Percentiles rank a stretch among this genome's conserved stretches.
phyloP scores from a whole-genome alignment of 2,113 vertebrate species.

The Meriones unguiculatus region DNA sequence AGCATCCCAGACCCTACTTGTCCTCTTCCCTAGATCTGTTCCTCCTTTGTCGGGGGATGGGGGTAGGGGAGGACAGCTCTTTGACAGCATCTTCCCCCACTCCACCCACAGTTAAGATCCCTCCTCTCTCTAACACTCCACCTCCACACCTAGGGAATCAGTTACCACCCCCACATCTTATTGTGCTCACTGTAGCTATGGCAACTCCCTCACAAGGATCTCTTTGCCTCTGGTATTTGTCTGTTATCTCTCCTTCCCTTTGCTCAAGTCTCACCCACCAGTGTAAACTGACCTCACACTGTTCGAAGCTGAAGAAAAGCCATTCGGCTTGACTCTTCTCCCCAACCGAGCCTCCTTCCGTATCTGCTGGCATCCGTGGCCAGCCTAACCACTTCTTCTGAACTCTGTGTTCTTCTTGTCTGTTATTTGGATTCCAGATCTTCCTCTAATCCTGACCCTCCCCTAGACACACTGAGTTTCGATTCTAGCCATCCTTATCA shows the following conservation, averaged over 20 bases:
- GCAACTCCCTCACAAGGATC: background rate
- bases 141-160: too few species aligned
- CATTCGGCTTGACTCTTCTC: background rate
- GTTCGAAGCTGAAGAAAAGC: background rate
- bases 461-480: too few species aligned
- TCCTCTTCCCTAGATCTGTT: background rate
- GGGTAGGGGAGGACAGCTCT: background rate
- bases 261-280: background rate
- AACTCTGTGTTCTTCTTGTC: too few species aligned
- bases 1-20: background rate
- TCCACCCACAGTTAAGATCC: background rate
- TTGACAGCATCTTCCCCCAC: rapidly evolving
- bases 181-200: background rate
- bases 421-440: background rate
- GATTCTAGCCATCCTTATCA: background rate
- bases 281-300: background rate
- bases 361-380: too few species aligned
- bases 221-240: background rate
- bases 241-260: background rate
- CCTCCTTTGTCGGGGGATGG: background rate
- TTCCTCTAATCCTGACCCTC: background rate
- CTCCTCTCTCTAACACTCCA: background rate
- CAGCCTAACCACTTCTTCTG: background rate
- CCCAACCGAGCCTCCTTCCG: background rate
- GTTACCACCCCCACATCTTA: background rate